Percentiles rank a stretch among this genome's conserved stretches.
Evolutionary conservation across 2,113 vertebrate species (phyloP).

Genomic region (Vulpes ferrilata): DNA sequence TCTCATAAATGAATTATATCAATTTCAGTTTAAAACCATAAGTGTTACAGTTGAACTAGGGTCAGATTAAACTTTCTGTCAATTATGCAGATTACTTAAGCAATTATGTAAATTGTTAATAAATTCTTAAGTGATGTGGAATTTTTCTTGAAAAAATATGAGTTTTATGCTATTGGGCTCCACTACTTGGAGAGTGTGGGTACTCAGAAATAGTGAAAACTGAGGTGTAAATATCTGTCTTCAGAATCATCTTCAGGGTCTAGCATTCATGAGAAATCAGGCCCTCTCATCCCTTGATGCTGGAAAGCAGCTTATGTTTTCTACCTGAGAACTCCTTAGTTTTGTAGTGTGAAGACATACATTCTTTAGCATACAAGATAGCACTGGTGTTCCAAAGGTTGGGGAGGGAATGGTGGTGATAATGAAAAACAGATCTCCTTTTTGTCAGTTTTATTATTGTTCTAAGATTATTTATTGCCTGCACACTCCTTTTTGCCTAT

Average conservation of each 20-base stretch:
- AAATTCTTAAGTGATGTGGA: slow-evolving; percentile 89
- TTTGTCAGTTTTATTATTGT: neutral
- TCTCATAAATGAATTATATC: slow-evolving; percentile 95
- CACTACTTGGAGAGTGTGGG: slow-evolving; percentile 45
- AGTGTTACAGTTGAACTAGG: slow-evolving; percentile 91
- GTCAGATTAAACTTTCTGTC: slow-evolving; percentile 92
- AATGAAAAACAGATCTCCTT: neutral
- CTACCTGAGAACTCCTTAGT: neutral
- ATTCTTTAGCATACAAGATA: neutral
- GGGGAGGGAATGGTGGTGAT: neutral
- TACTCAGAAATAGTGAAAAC: neutral
- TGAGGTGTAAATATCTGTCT: slow-evolving; percentile 34
- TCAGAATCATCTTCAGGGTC: neutral
- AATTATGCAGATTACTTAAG: slow-evolving; percentile 91
- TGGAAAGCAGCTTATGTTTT: neutral
- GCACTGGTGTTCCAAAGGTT: accelerated
- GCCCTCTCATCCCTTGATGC: neutral
- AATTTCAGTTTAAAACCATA: slow-evolving; percentile 93
- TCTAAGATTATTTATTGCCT: neutral
- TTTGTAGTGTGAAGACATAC: neutral
- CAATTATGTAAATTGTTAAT: slow-evolving; percentile 92
- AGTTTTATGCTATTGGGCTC: slow-evolving; percentile 82
- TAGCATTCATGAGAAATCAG: neutral
- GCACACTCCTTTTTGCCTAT: accelerated
- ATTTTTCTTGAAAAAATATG: slow-evolving; percentile 86